phyloP scores from a whole-genome alignment of 2,797 vertebrate genomes.

The Sebastes itinus region DNA sequence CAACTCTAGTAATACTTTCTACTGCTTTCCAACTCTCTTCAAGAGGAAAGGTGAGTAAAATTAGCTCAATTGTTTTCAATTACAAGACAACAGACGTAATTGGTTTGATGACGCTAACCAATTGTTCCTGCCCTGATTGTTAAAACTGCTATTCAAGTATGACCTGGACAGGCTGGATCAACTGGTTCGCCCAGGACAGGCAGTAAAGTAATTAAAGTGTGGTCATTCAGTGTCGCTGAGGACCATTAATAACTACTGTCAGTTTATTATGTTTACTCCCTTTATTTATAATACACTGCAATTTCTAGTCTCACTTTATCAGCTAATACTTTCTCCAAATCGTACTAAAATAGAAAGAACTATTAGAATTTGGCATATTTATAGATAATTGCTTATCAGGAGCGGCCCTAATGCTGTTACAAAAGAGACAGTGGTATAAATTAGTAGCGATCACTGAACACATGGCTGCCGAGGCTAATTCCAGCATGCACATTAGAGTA shows the following conservation, averaged over 20 bases:
- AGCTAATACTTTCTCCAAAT: background rate
- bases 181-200: background rate
- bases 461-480: slow-evolving; percentile 53
- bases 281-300: background rate
- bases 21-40: slow-evolving; percentile 84
- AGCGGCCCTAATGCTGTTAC: slow-evolving; percentile 34
- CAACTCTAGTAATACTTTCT: slow-evolving; percentile 69
- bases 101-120: slow-evolving; percentile 19
- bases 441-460: slow-evolving; percentile 36
- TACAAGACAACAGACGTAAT: background rate
- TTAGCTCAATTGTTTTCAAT: background rate
- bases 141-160: slow-evolving; percentile 3
- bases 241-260: slow-evolving; percentile 22
- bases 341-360: background rate
- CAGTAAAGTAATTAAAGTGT: slow-evolving; percentile 37
- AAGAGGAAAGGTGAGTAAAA: slow-evolving; percentile 87
- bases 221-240: background rate
- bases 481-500: slow-evolving; percentile 27
- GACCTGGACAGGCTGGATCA: slow-evolving; percentile 5
- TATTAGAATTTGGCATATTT: background rate
- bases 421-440: slow-evolving; percentile 37
- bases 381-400: background rate
- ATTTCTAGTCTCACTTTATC: background rate
- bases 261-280: background rate
- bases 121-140: background rate